A percentile compares a stretch with the other conserved stretches of the same genome.
Evolutionary conservation across 2,113 vertebrate species (phyloP).

Genomic region (Gallinago paraguaiae): DNA sequence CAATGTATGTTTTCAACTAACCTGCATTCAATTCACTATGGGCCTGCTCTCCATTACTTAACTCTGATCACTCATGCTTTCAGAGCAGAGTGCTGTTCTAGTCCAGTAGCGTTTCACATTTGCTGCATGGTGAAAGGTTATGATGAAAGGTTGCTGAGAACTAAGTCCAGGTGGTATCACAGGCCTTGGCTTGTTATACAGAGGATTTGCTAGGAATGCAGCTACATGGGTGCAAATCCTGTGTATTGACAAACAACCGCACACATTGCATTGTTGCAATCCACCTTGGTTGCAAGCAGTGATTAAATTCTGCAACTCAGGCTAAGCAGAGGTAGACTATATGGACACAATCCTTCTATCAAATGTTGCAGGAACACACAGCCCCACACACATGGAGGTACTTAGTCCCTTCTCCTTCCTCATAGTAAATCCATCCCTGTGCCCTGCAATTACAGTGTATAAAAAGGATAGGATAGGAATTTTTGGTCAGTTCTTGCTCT

Average conservation of each 20-base stretch:
- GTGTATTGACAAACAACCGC: neutral
- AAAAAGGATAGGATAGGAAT: neutral
- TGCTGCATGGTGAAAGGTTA: neutral
- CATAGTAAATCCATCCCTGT: neutral
- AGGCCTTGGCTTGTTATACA: neutral
- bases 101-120: neutral
- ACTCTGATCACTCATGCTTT: neutral
- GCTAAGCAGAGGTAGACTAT: neutral
- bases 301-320: neutral
- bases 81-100: neutral
- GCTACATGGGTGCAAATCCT: neutral
- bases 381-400: neutral
- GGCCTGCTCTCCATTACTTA: neutral
- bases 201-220: conserved; percentile 4
- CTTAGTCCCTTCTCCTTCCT: neutral
- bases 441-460: neutral
- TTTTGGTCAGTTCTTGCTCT: neutral
- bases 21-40: neutral
- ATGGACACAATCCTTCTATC: neutral
- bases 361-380: neutral
- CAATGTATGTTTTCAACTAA: neutral
- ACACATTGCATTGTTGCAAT: neutral
- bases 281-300: neutral
- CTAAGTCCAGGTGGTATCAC: neutral
- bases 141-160: neutral